Evolutionary conservation across 2,888 invertebrate genomes (phyloP).

Genomic region (Isoperla grammatica): DNA sequence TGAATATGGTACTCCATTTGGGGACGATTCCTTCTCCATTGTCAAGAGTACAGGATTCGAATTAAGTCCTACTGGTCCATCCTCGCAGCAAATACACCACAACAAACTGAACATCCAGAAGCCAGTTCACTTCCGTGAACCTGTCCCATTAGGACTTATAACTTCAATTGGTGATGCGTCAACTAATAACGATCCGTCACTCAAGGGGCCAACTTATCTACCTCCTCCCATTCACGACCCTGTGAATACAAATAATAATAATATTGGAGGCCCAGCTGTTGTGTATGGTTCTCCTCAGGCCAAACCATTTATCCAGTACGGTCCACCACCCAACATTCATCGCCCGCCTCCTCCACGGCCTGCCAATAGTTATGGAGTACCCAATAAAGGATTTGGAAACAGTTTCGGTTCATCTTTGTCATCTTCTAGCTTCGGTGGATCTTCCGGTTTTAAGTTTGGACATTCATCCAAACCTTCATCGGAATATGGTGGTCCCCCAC

Average conservation of each 20-base stretch:
- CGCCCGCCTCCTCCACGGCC: slow-evolving; percentile 1
- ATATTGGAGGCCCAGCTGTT: slow-evolving; percentile 34
- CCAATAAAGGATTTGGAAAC: not conserved
- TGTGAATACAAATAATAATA: slow-evolving; percentile 37
- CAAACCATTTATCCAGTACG: slow-evolving; percentile 17
- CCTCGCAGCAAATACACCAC: slow-evolving; percentile 7
- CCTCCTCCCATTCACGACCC: slow-evolving; percentile 56
- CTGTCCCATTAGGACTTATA: slow-evolving; percentile 64
- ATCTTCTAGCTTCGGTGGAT: not conserved
- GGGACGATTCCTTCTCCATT: slow-evolving; percentile 37
- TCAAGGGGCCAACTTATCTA: slow-evolving; percentile 48
- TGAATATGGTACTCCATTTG: slow-evolving; percentile 38
- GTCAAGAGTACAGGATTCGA: slow-evolving; percentile 46
- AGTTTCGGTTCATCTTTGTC: not conserved
- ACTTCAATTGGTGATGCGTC: slow-evolving; percentile 54
- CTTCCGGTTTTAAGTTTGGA: not conserved
- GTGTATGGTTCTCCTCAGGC: slow-evolving; percentile 35
- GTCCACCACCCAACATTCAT: not conserved
- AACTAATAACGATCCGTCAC: not conserved
- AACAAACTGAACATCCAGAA: slow-evolving; percentile 39
- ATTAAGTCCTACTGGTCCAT: slow-evolving; percentile 32
- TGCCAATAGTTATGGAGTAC: not conserved
- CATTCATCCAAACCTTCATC: slow-evolving; percentile 27
- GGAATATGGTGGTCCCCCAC: slow-evolving; percentile 32
- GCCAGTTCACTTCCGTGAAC: slow-evolving; percentile 68